phyloP scores from a whole-genome alignment of 37 sponge, comb jelly and placozoan genomes.

The Eunapius fragilis region DNA sequence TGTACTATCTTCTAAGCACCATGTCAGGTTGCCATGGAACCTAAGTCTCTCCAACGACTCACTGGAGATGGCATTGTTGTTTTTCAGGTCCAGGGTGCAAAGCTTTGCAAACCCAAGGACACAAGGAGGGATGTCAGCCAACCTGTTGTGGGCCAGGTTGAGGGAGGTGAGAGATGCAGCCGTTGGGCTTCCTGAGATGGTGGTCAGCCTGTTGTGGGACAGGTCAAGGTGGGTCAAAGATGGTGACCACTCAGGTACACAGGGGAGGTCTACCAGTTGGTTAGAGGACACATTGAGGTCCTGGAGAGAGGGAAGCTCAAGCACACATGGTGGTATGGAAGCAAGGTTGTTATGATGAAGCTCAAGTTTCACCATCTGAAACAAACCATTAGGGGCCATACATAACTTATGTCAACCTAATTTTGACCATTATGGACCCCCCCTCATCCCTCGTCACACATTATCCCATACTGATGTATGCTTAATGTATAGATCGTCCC shows the following conservation, averaged over 20 bases:
- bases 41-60: slow-evolving; percentile 46
- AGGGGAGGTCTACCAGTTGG: slow-evolving; percentile 52
- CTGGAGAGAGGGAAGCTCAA: slow-evolving; percentile 50
- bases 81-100: slow-evolving; percentile 33
- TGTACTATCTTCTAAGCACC: slow-evolving; percentile 23
- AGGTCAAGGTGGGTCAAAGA: slow-evolving; percentile 60
- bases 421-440: too few species aligned
- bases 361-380: slow-evolving; percentile 40
- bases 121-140: slow-evolving; percentile 38
- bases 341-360: slow-evolving; percentile 54
- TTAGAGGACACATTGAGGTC: slow-evolving; percentile 70
- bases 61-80: slow-evolving; percentile 40
- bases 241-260: slow-evolving; percentile 40
- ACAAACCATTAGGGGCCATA: too few species aligned
- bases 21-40: slow-evolving; percentile 19
- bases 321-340: slow-evolving; percentile 46
- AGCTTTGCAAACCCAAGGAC: slow-evolving; percentile 55
- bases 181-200: slow-evolving; percentile 23
- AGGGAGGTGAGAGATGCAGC: slow-evolving; percentile 39
- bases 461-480: too few species aligned
- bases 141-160: slow-evolving; percentile 57
- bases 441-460: too few species aligned
- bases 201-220: slow-evolving; percentile 55
- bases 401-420: neutral
- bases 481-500: too few species aligned